Percentiles rank a stretch among this genome's conserved stretches.
phyloP scores from a whole-genome alignment of 2,888 invertebrate species.

The Cynaeus angustus region DNA sequence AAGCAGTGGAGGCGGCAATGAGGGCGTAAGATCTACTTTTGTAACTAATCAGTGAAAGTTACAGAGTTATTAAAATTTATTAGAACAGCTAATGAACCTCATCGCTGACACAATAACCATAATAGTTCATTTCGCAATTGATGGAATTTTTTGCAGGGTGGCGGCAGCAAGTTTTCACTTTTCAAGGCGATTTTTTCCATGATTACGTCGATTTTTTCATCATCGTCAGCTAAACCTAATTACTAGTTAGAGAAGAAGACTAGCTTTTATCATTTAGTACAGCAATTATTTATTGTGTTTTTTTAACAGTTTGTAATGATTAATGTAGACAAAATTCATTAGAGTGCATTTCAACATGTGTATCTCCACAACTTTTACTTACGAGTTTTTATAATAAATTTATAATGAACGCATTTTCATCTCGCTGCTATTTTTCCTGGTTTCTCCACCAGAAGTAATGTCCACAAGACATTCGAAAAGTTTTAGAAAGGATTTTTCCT shows the following conservation, averaged over 20 bases:
- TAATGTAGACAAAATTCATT: background rate
- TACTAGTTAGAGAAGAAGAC: conserved; percentile 23
- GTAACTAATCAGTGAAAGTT: conserved; percentile 31
- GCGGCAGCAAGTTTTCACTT: conserved; percentile 58
- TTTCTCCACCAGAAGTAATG: background rate
- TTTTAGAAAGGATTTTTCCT: too few species aligned
- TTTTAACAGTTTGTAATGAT: background rate
- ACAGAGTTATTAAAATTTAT: too few species aligned
- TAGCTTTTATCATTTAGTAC: conserved; percentile 10
- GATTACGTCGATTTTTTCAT: conserved; percentile 65
- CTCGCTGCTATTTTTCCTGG: background rate
- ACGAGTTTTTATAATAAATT: background rate
- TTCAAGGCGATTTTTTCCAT: conserved; percentile 67
- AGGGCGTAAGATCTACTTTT: conserved; percentile 33
- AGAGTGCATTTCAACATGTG: too few species aligned
- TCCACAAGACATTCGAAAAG: too few species aligned
- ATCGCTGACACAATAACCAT: conserved; percentile 19
- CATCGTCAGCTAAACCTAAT: conserved; percentile 58
- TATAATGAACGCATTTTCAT: background rate
- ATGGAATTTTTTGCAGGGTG: conserved; percentile 49
- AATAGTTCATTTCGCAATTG: conserved; percentile 15
- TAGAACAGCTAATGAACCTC: too few species aligned
- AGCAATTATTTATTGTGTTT: conserved; percentile 18
- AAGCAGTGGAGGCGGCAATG: conserved; percentile 31
- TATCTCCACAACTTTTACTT: too few species aligned